Evolutionary conservation across 2,797 vertebrate genomes (phyloP).

Genomic region (Channa striata): DNA sequence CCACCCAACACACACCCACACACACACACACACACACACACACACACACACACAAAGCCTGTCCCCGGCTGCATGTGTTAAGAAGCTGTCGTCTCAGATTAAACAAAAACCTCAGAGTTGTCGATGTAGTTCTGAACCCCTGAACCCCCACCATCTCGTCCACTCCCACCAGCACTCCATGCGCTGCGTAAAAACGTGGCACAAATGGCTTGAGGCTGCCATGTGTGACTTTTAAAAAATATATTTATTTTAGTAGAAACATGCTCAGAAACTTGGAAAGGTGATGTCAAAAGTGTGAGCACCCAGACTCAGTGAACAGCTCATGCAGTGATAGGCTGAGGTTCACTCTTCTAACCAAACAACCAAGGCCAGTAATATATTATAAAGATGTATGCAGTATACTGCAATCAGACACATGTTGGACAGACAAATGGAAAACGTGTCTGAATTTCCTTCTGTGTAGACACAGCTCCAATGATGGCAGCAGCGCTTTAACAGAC

Average conservation of each 20-base stretch:
- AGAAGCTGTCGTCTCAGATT: conserved; percentile 28
- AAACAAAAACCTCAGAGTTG: not conserved
- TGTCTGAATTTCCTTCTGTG: not conserved
- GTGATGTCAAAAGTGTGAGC: no score
- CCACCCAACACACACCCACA: conserved; percentile 9
- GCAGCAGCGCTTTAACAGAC: conserved; percentile 40
- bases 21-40: conserved; percentile 17
- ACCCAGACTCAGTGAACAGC: no score
- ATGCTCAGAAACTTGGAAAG: no score
- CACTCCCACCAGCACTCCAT: not conserved
- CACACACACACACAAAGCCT: conserved; percentile 14
- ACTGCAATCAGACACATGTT: no score
- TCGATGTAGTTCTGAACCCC: conserved; percentile 1
- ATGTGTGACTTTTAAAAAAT: no score
- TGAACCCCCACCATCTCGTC: not conserved
- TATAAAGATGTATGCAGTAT: no score
- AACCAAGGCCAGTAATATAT: no score
- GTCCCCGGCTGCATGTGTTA: conserved; percentile 4
- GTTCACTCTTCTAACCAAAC: no score
- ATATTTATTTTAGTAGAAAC: no score
- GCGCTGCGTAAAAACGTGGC: not conserved
- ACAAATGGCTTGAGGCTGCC: not conserved
- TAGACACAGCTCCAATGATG: conserved; percentile 1
- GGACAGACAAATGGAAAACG: no score
- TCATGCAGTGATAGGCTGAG: no score